These are phyloP conservation scores for Saxidomus purpurata DNA, from an alignment of 1,140 invertebrate genomes.

Conservation along the genomic window DNA sequence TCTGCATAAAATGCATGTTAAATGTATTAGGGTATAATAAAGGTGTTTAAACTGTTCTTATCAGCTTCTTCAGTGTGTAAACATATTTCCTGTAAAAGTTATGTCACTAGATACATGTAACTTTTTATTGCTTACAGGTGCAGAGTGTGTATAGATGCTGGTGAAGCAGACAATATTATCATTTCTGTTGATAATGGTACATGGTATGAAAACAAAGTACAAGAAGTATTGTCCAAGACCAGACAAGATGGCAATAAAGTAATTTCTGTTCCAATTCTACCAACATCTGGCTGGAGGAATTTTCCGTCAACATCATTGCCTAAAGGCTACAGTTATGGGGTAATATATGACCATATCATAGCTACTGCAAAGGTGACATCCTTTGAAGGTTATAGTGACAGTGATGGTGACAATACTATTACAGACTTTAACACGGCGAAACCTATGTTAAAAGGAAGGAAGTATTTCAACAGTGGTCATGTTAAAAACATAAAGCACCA, in stretches of 20 bases:
- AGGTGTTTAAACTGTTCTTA: too few species aligned
- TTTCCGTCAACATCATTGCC: neutral
- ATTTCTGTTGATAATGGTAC: conserved; percentile 29
- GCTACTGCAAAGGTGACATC: neutral
- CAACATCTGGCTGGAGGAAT: conserved; percentile 9
- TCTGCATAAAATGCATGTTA: too few species aligned
- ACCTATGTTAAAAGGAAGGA: neutral
- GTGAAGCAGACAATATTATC: neutral
- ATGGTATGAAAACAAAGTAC: conserved; percentile 20
- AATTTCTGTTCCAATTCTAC: neutral
- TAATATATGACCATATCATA: conserved; percentile 27
- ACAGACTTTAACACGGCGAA: conserved; percentile 7
- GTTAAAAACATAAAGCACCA: neutral
- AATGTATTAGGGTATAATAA: too few species aligned
- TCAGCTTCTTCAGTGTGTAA: too few species aligned
- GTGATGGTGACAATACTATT: neutral
- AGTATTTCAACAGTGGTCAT: neutral
- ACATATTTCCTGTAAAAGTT: too few species aligned
- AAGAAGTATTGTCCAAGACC: neutral
- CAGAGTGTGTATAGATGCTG: conserved; percentile 22
- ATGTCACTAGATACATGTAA: neutral
- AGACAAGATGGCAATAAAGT: neutral
- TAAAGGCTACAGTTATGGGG: neutral
- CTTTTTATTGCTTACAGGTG: conserved; percentile 33
- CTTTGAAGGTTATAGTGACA: neutral